Percentiles rank a stretch among this genome's conserved stretches.
phyloP scores from a whole-genome alignment of 2,888 invertebrate genomes.

The Thalpophila matura region DNA sequence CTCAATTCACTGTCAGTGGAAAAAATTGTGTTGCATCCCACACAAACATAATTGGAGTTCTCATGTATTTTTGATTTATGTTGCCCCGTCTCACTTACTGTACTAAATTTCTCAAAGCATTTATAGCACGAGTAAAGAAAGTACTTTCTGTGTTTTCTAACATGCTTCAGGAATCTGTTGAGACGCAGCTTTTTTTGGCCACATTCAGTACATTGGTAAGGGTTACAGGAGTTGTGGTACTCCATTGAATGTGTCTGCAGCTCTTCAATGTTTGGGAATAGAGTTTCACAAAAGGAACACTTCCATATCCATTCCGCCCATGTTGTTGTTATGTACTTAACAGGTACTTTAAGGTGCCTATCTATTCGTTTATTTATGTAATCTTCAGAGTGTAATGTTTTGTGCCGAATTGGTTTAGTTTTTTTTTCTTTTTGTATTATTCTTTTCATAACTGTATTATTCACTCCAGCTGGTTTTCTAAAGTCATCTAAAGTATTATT shows the following conservation, averaged over 20 bases:
- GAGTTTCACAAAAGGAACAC: constrained; percentile 77
- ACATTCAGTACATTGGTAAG: constrained; percentile 92
- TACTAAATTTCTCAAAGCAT: constrained; percentile 72
- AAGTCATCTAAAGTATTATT: too few relatives aligned
- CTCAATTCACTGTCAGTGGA: constrained; percentile 64
- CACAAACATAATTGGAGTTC: constrained; percentile 67
- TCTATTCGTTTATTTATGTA: constrained; percentile 32
- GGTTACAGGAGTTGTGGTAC: constrained; percentile 91
- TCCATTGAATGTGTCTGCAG: constrained; percentile 91
- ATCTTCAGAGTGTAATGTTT: constrained; percentile 4
- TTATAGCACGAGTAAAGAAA: constrained; percentile 86
- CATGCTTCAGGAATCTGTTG: constrained; percentile 85
- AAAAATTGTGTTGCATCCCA: constrained; percentile 77
- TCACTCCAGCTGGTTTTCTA: too few relatives aligned
- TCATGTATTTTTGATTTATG: constrained; percentile 67
- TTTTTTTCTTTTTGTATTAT: too few relatives aligned
- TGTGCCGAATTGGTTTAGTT: too few relatives aligned
- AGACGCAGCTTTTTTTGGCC: constrained; percentile 72
- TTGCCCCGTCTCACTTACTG: constrained; percentile 51
- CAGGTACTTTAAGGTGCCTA: constrained; percentile 65
- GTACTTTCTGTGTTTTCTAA: constrained; percentile 90
- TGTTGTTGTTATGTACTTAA: constrained; percentile 71
- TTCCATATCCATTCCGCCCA: constrained; percentile 81
- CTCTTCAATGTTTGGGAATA: constrained; percentile 74
- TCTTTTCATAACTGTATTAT: too few relatives aligned